Base-by-base conservation (phyloP, 92 coral and sea anemone genomes). In the Parazoanthus swiftii region DNA sequence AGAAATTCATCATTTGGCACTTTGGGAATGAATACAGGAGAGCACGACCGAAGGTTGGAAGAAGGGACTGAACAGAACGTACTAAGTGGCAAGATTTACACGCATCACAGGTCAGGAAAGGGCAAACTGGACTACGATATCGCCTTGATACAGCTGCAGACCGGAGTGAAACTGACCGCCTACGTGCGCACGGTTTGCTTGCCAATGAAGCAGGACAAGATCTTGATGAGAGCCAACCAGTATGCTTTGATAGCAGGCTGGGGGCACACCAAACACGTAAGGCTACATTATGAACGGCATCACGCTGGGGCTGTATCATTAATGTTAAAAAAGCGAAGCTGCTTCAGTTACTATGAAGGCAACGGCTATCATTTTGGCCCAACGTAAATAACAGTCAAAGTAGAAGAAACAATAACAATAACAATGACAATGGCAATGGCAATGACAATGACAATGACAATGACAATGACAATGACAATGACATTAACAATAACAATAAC, bases 31-130 rank as follows among this genome's bases (percentile, higher is more conserved):
- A 48, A 38, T 50, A 76, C 85, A 97, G 99, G 99, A 15, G 98
- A 97, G 37, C 94, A 95, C 81, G 89, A 95, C 76, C 96, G 99
- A 42, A 66, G 80, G 29, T 74, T 85, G 50, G 92, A 90, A 26
- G 99, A 93, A 56, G 99, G 99, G 7, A 94, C 94, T 33, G 99
- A 97, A 79, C 99, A 97, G 85, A 88, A 90, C 81, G 76, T 91
- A 10, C 88, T 95, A 1, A 95, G 92, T 15, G 79, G 75, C 16
- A 97, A 88, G 59, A n/a, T 93, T 37, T 8, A 72, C 89, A 48
- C 82, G 25, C 94, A 95, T 89, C 94, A 88, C 33, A 77, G 72
- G 48, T 90, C 94, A 13, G 65, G 88, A 50, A 54, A 7, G 63
- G 84, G 83, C 5, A 74, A 33, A 51, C 77, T 92, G 81, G 99